Evolutionary conservation across 2,888 invertebrate genomes (phyloP), one percentile per base, ranked within the genome.

Genomic region (Chaetoderma sp.): DNA sequence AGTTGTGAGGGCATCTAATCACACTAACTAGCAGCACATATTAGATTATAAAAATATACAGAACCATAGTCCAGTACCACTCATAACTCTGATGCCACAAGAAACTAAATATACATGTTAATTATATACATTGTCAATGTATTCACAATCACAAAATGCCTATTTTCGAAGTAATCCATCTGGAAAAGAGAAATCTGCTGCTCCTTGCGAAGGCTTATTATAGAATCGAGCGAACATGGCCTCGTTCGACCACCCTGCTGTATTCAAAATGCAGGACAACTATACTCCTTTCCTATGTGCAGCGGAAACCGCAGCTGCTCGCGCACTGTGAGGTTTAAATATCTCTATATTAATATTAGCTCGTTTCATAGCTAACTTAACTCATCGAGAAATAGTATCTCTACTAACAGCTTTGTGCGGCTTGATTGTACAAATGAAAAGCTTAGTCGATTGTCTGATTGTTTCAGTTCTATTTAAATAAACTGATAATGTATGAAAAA

Each of bases 321-420:
- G 33, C 2, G 60, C 57, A 60, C 66, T 65, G 50, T 70, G 70
- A 4, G 70, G 18, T 28, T 23, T 60, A 49, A 59, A 70, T 4
- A 54, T 27, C 13, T 32, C 27, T 23, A 45, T 60, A 44, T 68
- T 63, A 27, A 69, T 63, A 30, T 67, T 68, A 16, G 70, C 21
- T 18, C 47, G 4, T 6, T 4, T 47, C 28, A 72, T 55, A 5
- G 44, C 36, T 13, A 30, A 5, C 49, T 64, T 63, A 21, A 72
- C 54, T 66, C 66, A 72, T 23, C 70, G 32, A 25, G 60, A 30
- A 1, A 70, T 25, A 6, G 72, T 70, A 32, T 54, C 36, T 42
- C 33, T 65, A 6, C 57, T 47, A 0, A 72, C 63, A 13, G 32
- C 36, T 18, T 39, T 50, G 50, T 68, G 55, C 5, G 68, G 66